Base-by-base conservation (phyloP, 2,888 invertebrate species). In the Spodoptera picta region DNA sequence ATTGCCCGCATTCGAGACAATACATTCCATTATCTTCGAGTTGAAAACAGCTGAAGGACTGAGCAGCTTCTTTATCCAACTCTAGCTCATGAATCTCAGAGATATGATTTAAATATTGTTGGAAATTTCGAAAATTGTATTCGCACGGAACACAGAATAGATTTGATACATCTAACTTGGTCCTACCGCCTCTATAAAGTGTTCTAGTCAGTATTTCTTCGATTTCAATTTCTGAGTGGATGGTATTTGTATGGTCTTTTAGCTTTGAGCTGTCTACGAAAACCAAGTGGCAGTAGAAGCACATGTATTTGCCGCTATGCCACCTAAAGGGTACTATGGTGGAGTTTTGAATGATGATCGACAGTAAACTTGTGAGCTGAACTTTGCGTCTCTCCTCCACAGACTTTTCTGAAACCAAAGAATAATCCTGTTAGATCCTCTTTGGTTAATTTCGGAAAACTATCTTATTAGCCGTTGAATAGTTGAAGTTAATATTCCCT, bases 1-100 rank as follows among this genome's bases (percentile, higher is more conserved):
- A 70, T n/a, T 83, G 73, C 0, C 82, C 85, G 42, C 92, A 92
- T 31, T 87, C 83, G 0, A 86, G 44, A 47, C 91, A 92, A 0
- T 51, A 60, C 81, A 90, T 83, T 0, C 77, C 77, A 0, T 83
- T 72, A 12, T 91, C 91, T 0, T 83, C 79, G 4, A 92, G 68
- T 44, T 79, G 75, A 60, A 86, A 88, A 3, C 83, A 74, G 11
- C 83, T 80, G 4, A 90, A 71, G 0, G 65, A 73, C 11, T 80
- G 70, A 0, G 66, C 54, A 0, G 81, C 50, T 1, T 74, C 80
- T 6, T 70, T 69, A 4, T 85, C 68, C 0, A 83, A 61, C 0
- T n/a, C 46, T 0, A 84, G 36, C 0, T 65, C 75, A 58, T 90
- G 90, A 0, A 41, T 53, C 0, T 71, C 60, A 0, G 69, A 51